phyloP scores from a whole-genome alignment of 2,888 invertebrate genomes.

The Lepeophtheirus nordmannii region DNA sequence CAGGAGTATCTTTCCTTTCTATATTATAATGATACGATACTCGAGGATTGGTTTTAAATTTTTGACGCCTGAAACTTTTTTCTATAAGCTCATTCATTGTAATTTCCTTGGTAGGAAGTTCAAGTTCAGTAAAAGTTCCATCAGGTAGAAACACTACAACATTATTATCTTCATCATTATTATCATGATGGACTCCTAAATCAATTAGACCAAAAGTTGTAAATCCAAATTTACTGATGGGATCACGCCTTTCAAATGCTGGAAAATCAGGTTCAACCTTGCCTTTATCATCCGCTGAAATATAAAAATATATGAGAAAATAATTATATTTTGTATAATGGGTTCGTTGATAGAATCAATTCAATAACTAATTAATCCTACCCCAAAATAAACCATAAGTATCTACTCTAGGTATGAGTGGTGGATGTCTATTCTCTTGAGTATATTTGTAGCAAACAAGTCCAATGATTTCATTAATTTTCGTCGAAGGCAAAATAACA shows the following conservation, averaged over 20 bases:
- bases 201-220: constrained; percentile 72
- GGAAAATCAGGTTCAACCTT: constrained; percentile 88
- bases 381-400: constrained; percentile 12
- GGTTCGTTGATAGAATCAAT: no score
- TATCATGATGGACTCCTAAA: constrained; percentile 33
- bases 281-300: constrained; percentile 74
- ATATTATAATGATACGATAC: constrained; percentile 1
- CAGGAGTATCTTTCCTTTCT: constrained; percentile 1
- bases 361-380: neutral
- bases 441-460: constrained; percentile 57
- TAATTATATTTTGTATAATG: neutral
- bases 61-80: neutral
- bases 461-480: constrained; percentile 77
- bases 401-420: constrained; percentile 30
- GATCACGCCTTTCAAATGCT: constrained; percentile 67
- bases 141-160: constrained; percentile 1
- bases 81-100: constrained; percentile 12
- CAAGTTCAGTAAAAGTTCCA: neutral
- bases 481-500: constrained; percentile 63
- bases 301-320: constrained; percentile 11
- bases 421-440: constrained; percentile 44
- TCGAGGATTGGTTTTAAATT: neutral
- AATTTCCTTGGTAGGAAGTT: constrained; percentile 8
- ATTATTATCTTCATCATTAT: constrained; percentile 28
- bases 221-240: constrained; percentile 83